A percentile compares a stretch with the other conserved stretches of the same genome.
Conservation (phyloP, 2,888 invertebrate genomes). For the Creontiades dilutus region DNA sequence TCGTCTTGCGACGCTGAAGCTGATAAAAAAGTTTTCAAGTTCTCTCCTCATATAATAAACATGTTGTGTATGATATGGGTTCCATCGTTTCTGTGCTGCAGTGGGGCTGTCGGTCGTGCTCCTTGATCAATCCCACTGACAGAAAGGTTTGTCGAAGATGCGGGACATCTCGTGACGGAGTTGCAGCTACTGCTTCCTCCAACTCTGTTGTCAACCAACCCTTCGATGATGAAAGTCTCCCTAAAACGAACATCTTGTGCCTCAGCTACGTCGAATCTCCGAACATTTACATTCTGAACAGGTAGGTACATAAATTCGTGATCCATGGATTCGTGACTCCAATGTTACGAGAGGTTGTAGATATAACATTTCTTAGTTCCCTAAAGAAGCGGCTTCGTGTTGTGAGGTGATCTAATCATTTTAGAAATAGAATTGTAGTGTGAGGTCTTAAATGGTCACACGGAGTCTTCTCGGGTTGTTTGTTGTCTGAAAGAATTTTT, state of each 20-base stretch:
- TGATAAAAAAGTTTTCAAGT: constrained; percentile 1
- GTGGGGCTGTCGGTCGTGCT: constrained; percentile 94
- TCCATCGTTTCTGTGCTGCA: constrained; percentile 96
- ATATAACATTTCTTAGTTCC: no score
- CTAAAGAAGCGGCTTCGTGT: no score
- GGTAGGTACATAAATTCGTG: not conserved
- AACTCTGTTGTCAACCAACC: constrained; percentile 1
- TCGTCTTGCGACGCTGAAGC: constrained; percentile 10
- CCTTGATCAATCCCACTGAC: constrained; percentile 93
- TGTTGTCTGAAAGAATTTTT: no score
- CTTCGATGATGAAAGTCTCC: not conserved
- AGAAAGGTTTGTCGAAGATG: constrained; percentile 91
- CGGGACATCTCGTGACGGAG: constrained; percentile 79
- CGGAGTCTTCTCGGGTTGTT: no score
- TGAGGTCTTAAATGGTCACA: no score
- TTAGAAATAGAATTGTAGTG: no score
- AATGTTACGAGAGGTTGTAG: no score
- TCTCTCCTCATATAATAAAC: not conserved
- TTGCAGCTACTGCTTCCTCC: not conserved
- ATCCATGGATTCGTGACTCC: no score
- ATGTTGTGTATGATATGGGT: constrained; percentile 83
- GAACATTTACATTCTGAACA: constrained; percentile 57
- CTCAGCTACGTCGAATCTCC: constrained; percentile 54
- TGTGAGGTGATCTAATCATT: no score
- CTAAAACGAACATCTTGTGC: constrained; percentile 16